Evolutionary conservation across 2,113 vertebrate species (phyloP).

Genomic region (Rhegmatorhina hoffmannsi): DNA sequence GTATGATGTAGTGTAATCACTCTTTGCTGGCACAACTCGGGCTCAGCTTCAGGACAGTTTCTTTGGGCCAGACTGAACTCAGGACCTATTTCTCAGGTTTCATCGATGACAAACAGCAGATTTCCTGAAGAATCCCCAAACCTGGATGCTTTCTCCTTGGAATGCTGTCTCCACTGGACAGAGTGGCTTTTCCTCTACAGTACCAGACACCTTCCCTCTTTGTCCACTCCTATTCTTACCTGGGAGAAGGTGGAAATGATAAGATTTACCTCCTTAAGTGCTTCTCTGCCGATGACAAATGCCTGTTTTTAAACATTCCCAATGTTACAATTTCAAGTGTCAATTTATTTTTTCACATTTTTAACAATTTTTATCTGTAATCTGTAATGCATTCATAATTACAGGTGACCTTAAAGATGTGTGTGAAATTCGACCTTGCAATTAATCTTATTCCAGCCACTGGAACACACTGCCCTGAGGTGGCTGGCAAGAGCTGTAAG

Average conservation of each 20-base stretch:
- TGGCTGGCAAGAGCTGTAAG: not conserved
- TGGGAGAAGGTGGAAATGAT: not conserved
- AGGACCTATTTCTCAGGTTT: not conserved
- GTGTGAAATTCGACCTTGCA: not conserved
- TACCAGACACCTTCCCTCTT: not conserved
- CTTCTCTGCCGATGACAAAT: not conserved
- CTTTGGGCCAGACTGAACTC: not conserved
- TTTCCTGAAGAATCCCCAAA: not conserved
- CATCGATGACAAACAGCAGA: not conserved
- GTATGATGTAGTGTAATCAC: not conserved
- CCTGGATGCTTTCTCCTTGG: not conserved
- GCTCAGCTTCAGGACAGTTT: not conserved
- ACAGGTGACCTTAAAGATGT: not conserved
- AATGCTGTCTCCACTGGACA: not conserved
- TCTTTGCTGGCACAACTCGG: not conserved
- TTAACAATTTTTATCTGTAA: not conserved
- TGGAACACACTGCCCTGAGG: not conserved
- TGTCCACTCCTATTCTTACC: not conserved
- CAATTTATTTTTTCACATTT: not conserved
- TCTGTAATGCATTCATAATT: not conserved
- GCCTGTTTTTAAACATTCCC: not conserved
- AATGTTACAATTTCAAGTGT: not conserved
- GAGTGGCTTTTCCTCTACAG: not conserved
- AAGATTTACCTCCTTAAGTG: not conserved
- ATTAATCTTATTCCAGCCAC: not conserved